Evolutionary conservation across 2,888 invertebrate species (phyloP).

Genomic region (Elgonia sp.): DNA sequence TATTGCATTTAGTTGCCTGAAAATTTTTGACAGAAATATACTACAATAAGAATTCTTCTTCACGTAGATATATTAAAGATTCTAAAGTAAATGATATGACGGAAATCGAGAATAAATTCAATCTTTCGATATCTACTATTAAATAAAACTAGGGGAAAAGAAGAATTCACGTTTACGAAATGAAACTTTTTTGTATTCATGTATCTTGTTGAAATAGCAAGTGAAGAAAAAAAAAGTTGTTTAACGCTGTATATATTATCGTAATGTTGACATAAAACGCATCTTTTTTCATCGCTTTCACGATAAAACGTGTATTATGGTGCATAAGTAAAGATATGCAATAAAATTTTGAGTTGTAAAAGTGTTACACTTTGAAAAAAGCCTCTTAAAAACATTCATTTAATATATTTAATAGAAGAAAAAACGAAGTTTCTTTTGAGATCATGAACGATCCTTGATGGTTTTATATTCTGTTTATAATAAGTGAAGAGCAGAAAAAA

Average conservation of each 20-base stretch:
- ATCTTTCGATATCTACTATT: slow-evolving; percentile 14
- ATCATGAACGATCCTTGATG: no score
- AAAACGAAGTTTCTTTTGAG: no score
- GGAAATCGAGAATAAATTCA: slow-evolving; percentile 52
- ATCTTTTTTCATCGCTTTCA: slow-evolving; percentile 28
- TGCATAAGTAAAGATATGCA: neutral
- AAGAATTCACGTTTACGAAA: neutral
- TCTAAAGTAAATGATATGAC: slow-evolving; percentile 18
- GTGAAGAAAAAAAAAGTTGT: slow-evolving; percentile 23
- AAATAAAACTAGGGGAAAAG: slow-evolving; percentile 19
- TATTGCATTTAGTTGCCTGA: no score
- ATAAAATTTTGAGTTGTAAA: slow-evolving; percentile 26
- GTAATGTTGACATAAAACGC: slow-evolving; percentile 30
- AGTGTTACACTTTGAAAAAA: neutral
- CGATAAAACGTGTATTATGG: slow-evolving; percentile 20
- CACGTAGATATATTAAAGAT: neutral
- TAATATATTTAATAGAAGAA: neutral
- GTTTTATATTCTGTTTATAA: no score
- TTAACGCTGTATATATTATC: slow-evolving; percentile 34
- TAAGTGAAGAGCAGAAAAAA: neutral
- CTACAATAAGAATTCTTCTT: no score
- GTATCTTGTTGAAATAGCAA: slow-evolving; percentile 4
- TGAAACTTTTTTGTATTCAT: slow-evolving; percentile 13
- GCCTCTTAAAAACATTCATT: neutral
- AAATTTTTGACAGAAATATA: no score